Base-by-base conservation (phyloP, 2,888 invertebrate genomes). In the Xylocampa areola region DNA sequence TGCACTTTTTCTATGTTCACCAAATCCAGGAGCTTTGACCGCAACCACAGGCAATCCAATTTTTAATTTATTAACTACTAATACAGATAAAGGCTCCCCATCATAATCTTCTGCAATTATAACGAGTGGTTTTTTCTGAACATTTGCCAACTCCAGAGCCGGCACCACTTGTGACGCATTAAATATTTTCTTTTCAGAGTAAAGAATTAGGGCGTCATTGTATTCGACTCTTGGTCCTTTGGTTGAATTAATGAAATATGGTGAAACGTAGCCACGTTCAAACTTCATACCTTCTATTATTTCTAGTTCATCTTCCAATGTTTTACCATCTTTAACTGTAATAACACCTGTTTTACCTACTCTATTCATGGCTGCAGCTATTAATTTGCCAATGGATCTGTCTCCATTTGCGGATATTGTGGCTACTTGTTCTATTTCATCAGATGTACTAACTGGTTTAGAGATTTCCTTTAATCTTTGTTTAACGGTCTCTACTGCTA, bases 401-500 rank as follows among this genome's bases (percentile, higher is more conserved):
- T 99, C 99, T 5, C 99, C 99, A 90, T 99, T 99, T 1, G 99
- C 99, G 4, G 99, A 99, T 80, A 99, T 99, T 0, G 99, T 99
- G 1, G 99, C 99, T 19, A 99, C 99, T 94, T 99, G 99, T 37
- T 99, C 98, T 79, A 99, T 99, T 95, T 99, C 99, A 89, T 98
- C 98, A 0, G 98, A 97, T 0, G 99, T 99, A 33, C 96, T 98
- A 0, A 99, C 98, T 13, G 96, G 96, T 80, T 97, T 98, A 0
- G 99, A 99, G 90, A 99, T 95, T 25, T 94, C 87, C 88, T 97
- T 98, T 40, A 99, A 92, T 73, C 97, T 96, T 14, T 96, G 96
- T 70, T 97, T 97, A 25, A 99, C 97, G 33, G 95, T 94, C 30
- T 99, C 98, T 0, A 99, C 99, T n/a, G 99, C 99, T 82, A 97